phyloP scores from a whole-genome alignment of 1,140 invertebrate genomes.

The Akabosia matsudoensis region DNA sequence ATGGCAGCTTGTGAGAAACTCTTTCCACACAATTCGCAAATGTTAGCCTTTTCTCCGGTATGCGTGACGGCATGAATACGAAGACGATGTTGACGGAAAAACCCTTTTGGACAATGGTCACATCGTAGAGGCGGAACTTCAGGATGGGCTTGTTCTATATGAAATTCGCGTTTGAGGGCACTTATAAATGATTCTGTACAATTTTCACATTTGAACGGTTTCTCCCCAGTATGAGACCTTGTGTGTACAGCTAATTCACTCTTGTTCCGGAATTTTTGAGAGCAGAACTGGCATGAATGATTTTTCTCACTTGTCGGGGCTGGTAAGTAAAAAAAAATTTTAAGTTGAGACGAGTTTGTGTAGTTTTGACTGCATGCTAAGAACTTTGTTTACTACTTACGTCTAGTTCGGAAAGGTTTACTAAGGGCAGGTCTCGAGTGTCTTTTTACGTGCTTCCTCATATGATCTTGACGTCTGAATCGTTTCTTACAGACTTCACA shows the following conservation, averaged over 20 bases:
- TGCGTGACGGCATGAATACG: conserved; percentile 18
- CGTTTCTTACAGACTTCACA: conserved; percentile 4
- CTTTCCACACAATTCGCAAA: conserved; percentile 36
- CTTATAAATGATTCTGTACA: conserved; percentile 29
- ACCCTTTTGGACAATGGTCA: conserved; percentile 30
- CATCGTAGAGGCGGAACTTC: conserved; percentile 32
- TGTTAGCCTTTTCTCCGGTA: conserved; percentile 29
- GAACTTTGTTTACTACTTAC: not conserved
- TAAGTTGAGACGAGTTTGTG: no score
- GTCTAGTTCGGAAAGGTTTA: not conserved
- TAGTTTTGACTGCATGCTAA: not conserved
- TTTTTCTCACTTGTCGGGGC: not conserved
- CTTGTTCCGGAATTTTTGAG: conserved; percentile 22
- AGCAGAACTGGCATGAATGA: conserved; percentile 26
- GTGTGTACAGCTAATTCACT: conserved; percentile 22
- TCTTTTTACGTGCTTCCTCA: conserved; percentile 8
- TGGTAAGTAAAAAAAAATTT: not conserved
- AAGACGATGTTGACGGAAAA: conserved; percentile 29
- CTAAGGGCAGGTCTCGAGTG: not conserved
- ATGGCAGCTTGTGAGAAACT: conserved; percentile 34
- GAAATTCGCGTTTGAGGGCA: conserved; percentile 22
- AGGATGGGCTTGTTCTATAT: conserved; percentile 28
- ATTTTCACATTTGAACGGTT: conserved; percentile 25
- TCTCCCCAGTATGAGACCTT: conserved; percentile 28
- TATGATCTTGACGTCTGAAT: not conserved